phyloP scores from a whole-genome alignment of 2,888 invertebrate genomes.

The Drosophila anceps region DNA sequence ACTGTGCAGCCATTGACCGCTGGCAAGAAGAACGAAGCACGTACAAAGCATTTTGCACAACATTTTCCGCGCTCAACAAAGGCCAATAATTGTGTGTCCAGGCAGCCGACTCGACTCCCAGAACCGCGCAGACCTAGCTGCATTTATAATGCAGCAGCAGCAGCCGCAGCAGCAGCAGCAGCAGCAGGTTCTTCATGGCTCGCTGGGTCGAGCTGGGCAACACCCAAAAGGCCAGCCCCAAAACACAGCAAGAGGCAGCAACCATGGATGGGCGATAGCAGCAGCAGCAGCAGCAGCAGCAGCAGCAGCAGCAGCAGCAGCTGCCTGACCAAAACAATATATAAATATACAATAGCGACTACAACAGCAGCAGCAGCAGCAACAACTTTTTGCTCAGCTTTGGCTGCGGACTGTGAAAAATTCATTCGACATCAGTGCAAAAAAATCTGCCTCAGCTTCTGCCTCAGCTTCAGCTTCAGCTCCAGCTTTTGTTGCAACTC shows the following conservation, averaged over 20 bases:
- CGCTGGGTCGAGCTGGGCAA: constrained; percentile 74
- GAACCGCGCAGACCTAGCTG: constrained; percentile 64
- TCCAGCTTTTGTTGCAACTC: constrained; percentile 55
- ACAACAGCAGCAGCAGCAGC: constrained; percentile 31
- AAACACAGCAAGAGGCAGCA: constrained; percentile 40
- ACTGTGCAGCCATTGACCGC: constrained; percentile 72
- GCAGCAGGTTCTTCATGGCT: constrained; percentile 77
- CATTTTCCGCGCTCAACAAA: constrained; percentile 74
- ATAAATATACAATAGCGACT: constrained; percentile 40
- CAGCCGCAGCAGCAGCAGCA: constrained; percentile 62
- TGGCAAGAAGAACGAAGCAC: constrained; percentile 61
- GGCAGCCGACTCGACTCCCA: constrained; percentile 50
- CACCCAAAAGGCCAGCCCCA: constrained; percentile 74
- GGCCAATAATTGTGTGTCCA: constrained; percentile 61
- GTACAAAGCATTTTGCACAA: constrained; percentile 78
- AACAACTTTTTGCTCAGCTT: constrained; percentile 51
- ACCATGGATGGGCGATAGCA: constrained; percentile 55
- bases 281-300: constrained; percentile 17
- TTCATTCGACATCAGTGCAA: constrained; percentile 74
- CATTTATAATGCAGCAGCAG: constrained; percentile 73
- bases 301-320: constrained; percentile 49
- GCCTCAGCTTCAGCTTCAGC: constrained; percentile 37
- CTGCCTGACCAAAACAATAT: constrained; percentile 63
- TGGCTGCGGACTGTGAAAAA: constrained; percentile 73
- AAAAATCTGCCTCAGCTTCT: constrained; percentile 68